Percentiles rank a stretch among this genome's conserved stretches.
Evolutionary conservation across 2,797 vertebrate genomes (phyloP).

Genomic region (Alectoris magna): DNA sequence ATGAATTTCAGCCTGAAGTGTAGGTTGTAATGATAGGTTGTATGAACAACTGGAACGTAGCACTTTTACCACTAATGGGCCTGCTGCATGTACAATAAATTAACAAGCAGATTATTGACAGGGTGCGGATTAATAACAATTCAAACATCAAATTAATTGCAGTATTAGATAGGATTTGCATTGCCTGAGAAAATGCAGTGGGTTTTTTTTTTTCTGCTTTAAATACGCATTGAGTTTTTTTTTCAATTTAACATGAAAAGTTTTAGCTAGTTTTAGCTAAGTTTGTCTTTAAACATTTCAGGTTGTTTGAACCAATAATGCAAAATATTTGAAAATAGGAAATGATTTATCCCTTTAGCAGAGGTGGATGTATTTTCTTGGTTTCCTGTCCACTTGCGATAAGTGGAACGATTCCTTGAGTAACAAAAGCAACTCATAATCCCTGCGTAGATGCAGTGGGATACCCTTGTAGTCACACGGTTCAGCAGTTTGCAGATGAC

Average conservation of each 20-base stretch:
- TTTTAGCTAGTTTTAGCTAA: background rate
- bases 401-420: background rate
- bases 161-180: background rate
- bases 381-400: background rate
- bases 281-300: background rate
- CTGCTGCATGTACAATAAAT: background rate
- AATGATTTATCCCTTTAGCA: background rate
- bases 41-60: no score
- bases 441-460: background rate
- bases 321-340: background rate
- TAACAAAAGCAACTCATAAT: background rate
- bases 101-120: background rate
- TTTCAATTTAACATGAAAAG: background rate
- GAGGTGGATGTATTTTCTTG: background rate
- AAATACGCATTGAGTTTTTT: background rate
- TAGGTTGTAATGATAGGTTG: no score
- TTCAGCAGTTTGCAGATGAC: background rate
- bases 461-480: background rate
- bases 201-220: background rate
- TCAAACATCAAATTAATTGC: background rate
- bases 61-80: no score
- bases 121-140: background rate
- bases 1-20: background rate
- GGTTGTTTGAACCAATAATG: background rate
- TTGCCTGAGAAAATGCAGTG: background rate